A percentile compares a stretch with the other conserved stretches of the same genome.
Conservation (phyloP, 2,113 vertebrate genomes). For the Plecotus auritus region DNA sequence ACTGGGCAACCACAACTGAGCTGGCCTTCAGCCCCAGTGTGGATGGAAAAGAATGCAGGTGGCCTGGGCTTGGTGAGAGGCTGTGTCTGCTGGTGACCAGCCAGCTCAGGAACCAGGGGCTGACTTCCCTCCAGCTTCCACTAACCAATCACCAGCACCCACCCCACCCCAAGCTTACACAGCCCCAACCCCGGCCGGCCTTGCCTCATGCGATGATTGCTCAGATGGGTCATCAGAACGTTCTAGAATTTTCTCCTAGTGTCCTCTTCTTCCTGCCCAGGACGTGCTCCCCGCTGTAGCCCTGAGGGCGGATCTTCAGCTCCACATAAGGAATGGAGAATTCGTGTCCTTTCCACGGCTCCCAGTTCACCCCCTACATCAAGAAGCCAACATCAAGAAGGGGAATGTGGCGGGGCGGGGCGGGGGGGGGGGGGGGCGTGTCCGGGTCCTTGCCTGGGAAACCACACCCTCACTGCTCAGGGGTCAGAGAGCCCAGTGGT, state of each 20-base stretch:
- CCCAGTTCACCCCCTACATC: conserved; percentile 90
- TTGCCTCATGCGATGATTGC: neutral
- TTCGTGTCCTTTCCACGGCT: conserved; percentile 92
- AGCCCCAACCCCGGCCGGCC: neutral
- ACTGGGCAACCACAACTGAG: neutral
- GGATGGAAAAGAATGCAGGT: neutral
- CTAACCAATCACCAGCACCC: neutral
- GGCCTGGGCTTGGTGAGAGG: neutral
- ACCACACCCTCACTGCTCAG: neutral
- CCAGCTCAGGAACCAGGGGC: neutral
- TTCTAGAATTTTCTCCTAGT: conserved; percentile 59
- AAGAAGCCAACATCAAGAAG: neutral
- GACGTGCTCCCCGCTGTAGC: conserved; percentile 55
- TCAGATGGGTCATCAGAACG: conserved; percentile 7
- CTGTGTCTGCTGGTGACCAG: neutral
- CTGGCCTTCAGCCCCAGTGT: neutral
- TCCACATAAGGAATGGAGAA: conserved; percentile 90
- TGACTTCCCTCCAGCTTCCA: neutral
- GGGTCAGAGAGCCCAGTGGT: neutral
- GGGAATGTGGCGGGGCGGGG: neutral
- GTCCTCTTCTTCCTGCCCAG: conserved; percentile 80
- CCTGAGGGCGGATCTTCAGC: conserved; percentile 87
- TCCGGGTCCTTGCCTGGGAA: neutral
- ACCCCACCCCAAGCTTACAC: neutral
- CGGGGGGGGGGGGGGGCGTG: neutral